These are phyloP conservation scores for Illadopsis cleaveri DNA, from an alignment of 2,113 vertebrate genomes.

Conservation along the genomic window DNA sequence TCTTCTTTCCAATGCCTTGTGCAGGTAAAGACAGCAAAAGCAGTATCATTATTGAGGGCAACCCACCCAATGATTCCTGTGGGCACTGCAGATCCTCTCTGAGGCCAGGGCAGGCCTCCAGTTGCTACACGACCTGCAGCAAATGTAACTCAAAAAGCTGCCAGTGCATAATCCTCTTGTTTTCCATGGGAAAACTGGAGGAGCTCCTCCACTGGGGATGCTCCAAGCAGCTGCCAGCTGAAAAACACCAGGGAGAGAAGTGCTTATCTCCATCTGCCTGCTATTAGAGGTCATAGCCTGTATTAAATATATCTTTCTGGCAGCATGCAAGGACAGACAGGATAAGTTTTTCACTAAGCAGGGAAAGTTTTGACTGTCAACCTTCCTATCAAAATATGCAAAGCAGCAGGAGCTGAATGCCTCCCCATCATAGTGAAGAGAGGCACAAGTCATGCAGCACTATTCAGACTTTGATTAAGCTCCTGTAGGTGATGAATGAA, in stretches of 20 bases:
- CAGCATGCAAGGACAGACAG: neutral
- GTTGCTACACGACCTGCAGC: neutral
- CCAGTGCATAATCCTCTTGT: neutral
- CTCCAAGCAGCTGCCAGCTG: neutral
- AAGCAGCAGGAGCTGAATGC: neutral
- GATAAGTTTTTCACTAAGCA: neutral
- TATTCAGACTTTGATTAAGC: neutral
- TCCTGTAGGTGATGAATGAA: neutral
- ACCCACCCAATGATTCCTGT: neutral
- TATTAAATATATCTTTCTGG: neutral
- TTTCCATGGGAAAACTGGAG: neutral
- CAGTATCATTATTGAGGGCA: neutral
- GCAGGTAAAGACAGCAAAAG: neutral
- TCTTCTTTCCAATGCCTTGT: neutral
- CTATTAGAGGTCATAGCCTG: neutral
- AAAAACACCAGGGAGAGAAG: neutral
- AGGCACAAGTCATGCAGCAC: neutral
- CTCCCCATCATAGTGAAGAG: neutral
- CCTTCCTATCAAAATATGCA: neutral
- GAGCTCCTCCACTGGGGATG: neutral
- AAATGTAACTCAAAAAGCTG: neutral
- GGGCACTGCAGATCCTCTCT: neutral
- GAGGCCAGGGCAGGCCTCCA: neutral
- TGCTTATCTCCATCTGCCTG: neutral
- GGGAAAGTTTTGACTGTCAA: neutral